phyloP scores from a whole-genome alignment of 92 coral and sea anemone species.

The Parazoanthus atlanticus region DNA sequence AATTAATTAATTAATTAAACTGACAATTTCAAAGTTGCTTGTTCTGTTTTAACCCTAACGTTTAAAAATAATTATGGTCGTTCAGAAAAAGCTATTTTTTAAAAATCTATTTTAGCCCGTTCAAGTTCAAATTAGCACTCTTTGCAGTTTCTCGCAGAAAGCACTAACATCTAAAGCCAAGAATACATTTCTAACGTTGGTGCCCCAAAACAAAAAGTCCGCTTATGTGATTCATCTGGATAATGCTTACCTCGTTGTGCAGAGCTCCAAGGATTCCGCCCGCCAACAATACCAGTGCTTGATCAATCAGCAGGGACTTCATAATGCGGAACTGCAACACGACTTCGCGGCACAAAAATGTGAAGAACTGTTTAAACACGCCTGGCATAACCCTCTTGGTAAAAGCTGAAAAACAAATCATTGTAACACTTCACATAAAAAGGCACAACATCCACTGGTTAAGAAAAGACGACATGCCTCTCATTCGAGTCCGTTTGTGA shows the following conservation, averaged over 20 bases:
- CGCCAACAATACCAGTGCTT: constrained; percentile 58
- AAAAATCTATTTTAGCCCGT: too few species aligned
- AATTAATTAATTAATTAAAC: too few species aligned
- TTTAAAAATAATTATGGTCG: too few species aligned
- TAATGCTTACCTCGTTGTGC: constrained; percentile 64
- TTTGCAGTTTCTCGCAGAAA: too few species aligned
- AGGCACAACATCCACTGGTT: not conserved
- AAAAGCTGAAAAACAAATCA: constrained; percentile 19
- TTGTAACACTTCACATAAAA: not conserved
- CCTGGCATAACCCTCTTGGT: constrained; percentile 49
- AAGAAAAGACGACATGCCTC: too few species aligned
- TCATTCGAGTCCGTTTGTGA: too few species aligned
- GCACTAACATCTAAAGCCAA: not conserved
- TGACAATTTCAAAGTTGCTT: not conserved
- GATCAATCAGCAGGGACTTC: constrained; percentile 64
- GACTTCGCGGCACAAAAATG: constrained; percentile 53
- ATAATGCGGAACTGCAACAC: constrained; percentile 59
- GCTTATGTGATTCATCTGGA: not conserved
- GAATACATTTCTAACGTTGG: not conserved
- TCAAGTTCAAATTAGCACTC: too few species aligned
- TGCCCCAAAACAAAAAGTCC: not conserved
- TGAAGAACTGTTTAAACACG: constrained; percentile 51
- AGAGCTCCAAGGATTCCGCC: constrained; percentile 65
- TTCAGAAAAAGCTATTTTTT: too few species aligned
- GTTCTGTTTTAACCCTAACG: not conserved